Conservation (phyloP, 2,797 vertebrate genomes). For the Crossoptilon crossoptilon region DNA sequence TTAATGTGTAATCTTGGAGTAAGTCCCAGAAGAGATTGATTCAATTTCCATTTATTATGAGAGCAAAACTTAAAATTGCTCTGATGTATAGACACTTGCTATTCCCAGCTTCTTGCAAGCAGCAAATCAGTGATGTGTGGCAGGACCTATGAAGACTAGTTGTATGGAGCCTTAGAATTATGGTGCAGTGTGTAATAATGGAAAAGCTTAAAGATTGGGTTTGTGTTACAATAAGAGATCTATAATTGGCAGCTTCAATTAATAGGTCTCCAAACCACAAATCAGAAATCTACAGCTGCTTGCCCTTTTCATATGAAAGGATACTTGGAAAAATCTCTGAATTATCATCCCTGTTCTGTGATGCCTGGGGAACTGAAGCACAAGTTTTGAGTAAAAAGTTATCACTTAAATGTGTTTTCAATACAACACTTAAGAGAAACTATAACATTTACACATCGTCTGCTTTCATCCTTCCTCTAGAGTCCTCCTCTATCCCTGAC, state of each 20-base stretch:
- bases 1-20: conserved; percentile 49
- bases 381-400: not conserved
- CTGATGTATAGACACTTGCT: not conserved
- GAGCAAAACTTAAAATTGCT: conserved; percentile 30
- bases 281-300: not conserved
- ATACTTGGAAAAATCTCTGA: not conserved
- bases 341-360: not conserved
- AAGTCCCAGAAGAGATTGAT: conserved; percentile 59
- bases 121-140: not conserved
- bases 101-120: not conserved
- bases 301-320: not conserved
- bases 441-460: not conserved
- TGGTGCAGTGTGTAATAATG: not conserved
- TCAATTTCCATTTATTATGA: conserved; percentile 65
- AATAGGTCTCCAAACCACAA: not conserved
- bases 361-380: conserved; percentile 45
- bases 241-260: not conserved
- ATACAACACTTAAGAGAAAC: not conserved
- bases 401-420: not conserved
- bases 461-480: not conserved
- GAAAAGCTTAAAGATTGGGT: not conserved
- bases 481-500: not conserved
- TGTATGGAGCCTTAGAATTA: not conserved
- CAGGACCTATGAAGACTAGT: not conserved
- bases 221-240: not conserved